A percentile compares a stretch with the other conserved stretches of the same genome.
phyloP scores from a whole-genome alignment of 2,797 vertebrate species.

The Ceyx erithaca region DNA sequence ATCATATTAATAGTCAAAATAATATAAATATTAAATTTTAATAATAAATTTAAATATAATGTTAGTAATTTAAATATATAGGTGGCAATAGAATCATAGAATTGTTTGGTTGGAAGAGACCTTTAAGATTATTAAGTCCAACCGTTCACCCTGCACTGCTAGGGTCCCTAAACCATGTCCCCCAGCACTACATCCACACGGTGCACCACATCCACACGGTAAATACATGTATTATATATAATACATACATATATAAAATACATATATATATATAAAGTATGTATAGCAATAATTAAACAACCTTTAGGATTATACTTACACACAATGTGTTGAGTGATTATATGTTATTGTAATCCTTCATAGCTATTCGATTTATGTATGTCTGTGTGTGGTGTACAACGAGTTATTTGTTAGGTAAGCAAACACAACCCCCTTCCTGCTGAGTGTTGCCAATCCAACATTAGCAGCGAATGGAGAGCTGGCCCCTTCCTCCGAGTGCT shows the following conservation, averaged over 20 bases:
- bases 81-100: not conserved
- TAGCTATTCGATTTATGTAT: not conserved
- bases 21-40: too few species aligned
- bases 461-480: not conserved
- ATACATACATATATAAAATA: not conserved
- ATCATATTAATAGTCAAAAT: too few species aligned
- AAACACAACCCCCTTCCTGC: not conserved
- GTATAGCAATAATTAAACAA: not conserved
- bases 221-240: not conserved
- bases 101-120: too few species aligned
- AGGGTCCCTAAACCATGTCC: too few species aligned
- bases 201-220: too few species aligned
- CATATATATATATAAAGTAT: not conserved
- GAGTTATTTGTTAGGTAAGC: not conserved
- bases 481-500: not conserved
- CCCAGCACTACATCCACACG: too few species aligned
- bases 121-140: too few species aligned
- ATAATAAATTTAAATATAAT: too few species aligned
- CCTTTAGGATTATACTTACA: not conserved
- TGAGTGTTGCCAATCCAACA: accelerated
- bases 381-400: not conserved
- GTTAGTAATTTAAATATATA: not conserved
- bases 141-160: too few species aligned
- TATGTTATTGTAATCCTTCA: not conserved
- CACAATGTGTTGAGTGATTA: not conserved